A percentile compares a stretch with the other conserved stretches of the same genome.
These are phyloP conservation scores for Plodia interpunctella DNA, from an alignment of 1,140 invertebrate genomes.

Conservation along the genomic window DNA sequence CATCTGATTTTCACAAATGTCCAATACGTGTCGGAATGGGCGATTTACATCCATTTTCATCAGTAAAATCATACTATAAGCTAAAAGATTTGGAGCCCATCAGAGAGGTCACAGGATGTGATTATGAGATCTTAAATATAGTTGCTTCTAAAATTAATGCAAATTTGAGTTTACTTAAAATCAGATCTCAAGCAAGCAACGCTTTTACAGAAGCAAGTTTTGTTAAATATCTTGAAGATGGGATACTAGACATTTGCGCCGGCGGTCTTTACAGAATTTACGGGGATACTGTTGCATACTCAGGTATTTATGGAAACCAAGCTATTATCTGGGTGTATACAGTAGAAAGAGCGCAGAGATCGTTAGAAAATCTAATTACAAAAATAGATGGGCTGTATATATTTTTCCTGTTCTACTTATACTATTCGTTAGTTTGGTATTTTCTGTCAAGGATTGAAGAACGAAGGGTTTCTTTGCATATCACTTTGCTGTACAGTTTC, in stretches of 20 bases:
- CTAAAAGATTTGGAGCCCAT: slow-evolving; percentile 33
- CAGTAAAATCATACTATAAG: slow-evolving; percentile 27
- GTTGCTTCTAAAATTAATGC: slow-evolving; percentile 46
- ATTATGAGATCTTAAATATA: slow-evolving; percentile 55
- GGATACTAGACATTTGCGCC: slow-evolving; percentile 46
- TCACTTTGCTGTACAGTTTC: slow-evolving; percentile 42
- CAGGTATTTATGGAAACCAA: slow-evolving; percentile 50
- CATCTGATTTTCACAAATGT: slow-evolving; percentile 44
- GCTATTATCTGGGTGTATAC: slow-evolving; percentile 50
- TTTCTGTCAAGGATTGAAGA: slow-evolving; percentile 37
- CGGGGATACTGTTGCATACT: slow-evolving; percentile 45
- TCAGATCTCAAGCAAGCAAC: background rate
- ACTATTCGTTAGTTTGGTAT: slow-evolving; percentile 41
- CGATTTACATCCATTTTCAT: slow-evolving; percentile 40
- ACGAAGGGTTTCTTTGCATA: slow-evolving; percentile 26
- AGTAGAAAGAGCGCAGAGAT: slow-evolving; percentile 38
- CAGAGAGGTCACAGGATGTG: slow-evolving; percentile 34
- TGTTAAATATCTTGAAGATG: slow-evolving; percentile 39
- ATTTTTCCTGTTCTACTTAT: slow-evolving; percentile 48
- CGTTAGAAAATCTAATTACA: slow-evolving; percentile 41
- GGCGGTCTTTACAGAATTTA: slow-evolving; percentile 59
- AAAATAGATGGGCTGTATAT: slow-evolving; percentile 45
- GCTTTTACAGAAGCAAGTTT: slow-evolving; percentile 11
- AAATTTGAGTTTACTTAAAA: slow-evolving; percentile 16
- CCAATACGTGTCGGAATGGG: slow-evolving; percentile 46